phyloP scores from a whole-genome alignment of 1,140 invertebrate species.

The Sipha flava region DNA sequence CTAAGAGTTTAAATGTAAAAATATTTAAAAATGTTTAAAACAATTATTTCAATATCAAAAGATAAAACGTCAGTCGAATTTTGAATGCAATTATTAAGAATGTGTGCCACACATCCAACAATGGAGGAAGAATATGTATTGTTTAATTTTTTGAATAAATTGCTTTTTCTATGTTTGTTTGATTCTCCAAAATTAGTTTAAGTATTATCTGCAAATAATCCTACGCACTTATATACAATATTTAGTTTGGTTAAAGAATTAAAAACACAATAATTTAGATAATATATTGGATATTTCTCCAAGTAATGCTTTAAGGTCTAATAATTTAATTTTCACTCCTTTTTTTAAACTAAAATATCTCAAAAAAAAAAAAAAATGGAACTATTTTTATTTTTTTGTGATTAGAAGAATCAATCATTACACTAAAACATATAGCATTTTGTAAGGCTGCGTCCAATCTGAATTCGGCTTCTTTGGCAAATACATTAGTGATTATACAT shows the following conservation, averaged over 20 bases:
- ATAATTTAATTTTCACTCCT: constrained; percentile 37
- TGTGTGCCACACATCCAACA: no score
- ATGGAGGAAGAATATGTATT: no score
- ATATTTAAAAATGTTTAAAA: no score
- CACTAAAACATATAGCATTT: constrained; percentile 33
- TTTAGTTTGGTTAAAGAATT: constrained; percentile 24
- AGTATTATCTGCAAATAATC: constrained; percentile 40
- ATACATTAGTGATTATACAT: constrained; percentile 36
- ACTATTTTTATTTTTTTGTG: constrained; percentile 38
- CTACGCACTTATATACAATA: constrained; percentile 36
- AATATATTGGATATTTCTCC: constrained; percentile 28
- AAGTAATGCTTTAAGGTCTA: constrained; percentile 35
- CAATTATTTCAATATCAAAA: no score
- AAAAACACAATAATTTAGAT: constrained; percentile 12
- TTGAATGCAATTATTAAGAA: no score
- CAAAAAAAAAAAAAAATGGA: constrained; percentile 37
- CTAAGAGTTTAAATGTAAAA: constrained; percentile 41
- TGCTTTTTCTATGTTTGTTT: background rate
- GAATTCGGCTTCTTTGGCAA: constrained; percentile 34
- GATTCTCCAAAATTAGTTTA: constrained; percentile 40
- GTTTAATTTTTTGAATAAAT: background rate
- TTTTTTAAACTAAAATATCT: constrained; percentile 35
- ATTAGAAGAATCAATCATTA: no score
- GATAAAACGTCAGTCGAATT: no score
- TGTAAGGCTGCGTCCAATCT: constrained; percentile 32